Evolutionary conservation across 2,888 invertebrate genomes (phyloP), one percentile per base, ranked within the genome.

Genomic region (Drosophila pseudotakahashii): DNA sequence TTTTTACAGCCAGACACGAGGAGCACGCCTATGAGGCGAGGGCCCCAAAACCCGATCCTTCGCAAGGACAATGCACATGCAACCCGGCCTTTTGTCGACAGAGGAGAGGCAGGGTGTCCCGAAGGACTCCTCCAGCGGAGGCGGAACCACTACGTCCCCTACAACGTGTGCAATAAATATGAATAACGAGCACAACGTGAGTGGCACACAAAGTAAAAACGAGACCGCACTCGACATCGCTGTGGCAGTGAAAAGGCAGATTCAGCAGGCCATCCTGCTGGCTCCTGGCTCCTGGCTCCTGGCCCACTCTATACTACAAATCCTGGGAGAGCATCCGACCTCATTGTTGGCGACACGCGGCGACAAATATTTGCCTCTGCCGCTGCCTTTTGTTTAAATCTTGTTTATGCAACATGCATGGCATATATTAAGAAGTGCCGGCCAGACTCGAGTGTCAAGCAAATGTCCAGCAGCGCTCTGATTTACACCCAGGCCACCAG

Each of bases 111-210:
- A 19, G 19, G 19, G 19, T 26, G 50, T 54, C 61, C 58, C 52
- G 13, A 11, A 55, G 55, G 71, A 60, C 57, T 66, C 52, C 34
- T 58, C 14, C 37, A n/a, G 34, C 9, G 54, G 37, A 50, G 52
- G 47, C 14, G 60, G 55, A 50, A 50, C 59, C 41, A 51, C 34
- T 34, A 34, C 34, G 32, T 10, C 48, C 44, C 50, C 55, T 58
- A 41, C 77, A 84, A 82, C 83, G 83, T 84, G 80, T 86, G 89
- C 86, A 89, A 86, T 86, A 86, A 89, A 86, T 86, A 86, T 89
- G 88, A 89, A 88, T 89, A 86, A 86, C 86, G 88, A 86, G 88
- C 89, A 74, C 81, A 75, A 89, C 89, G 85, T 88, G 87, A 88
- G 87, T 83, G 84, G 87, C 87, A 83, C 83, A 88, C 83, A 79